A percentile compares a stretch with the other conserved stretches of the same genome.
Conservation (phyloP, 2,888 invertebrate species). For the Antheraea assamensis region DNA sequence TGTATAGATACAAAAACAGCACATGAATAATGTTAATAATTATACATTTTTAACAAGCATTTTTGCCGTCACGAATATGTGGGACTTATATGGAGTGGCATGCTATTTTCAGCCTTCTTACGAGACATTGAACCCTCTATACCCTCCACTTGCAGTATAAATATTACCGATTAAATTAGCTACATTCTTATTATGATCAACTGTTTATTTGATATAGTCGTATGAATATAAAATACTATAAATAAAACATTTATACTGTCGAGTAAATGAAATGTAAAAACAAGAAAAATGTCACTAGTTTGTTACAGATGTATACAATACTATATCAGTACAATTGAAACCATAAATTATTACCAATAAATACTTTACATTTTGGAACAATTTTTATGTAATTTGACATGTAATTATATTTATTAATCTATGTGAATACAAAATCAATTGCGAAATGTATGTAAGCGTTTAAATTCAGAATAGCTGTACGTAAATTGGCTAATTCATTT, state of each 20-base stretch:
- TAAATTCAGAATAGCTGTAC: too few relatives aligned
- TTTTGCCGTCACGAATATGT: conserved; percentile 27
- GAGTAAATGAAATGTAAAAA: not conserved
- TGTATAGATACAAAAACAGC: not conserved
- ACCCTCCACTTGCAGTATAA: not conserved
- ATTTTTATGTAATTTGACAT: too few relatives aligned
- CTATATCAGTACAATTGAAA: too few relatives aligned
- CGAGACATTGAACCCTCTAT: conserved; percentile 23
- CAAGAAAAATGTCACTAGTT: not conserved
- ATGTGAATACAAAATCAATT: too few relatives aligned
- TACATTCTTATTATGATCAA: not conserved
- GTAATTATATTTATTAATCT: too few relatives aligned
- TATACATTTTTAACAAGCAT: not conserved
- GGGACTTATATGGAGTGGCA: conserved; percentile 5
- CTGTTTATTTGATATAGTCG: not conserved
- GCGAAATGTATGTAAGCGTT: too few relatives aligned
- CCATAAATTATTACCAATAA: too few relatives aligned
- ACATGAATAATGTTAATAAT: not conserved
- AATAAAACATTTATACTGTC: not conserved
- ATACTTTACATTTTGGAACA: too few relatives aligned
- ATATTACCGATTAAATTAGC: not conserved
- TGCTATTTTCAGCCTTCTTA: conserved; percentile 5
- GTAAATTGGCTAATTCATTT: too few relatives aligned
- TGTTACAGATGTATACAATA: not conserved
- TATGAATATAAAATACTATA: not conserved